Evolutionary conservation across 2,797 vertebrate species (phyloP).

Genomic region (Eospalax fontanierii): DNA sequence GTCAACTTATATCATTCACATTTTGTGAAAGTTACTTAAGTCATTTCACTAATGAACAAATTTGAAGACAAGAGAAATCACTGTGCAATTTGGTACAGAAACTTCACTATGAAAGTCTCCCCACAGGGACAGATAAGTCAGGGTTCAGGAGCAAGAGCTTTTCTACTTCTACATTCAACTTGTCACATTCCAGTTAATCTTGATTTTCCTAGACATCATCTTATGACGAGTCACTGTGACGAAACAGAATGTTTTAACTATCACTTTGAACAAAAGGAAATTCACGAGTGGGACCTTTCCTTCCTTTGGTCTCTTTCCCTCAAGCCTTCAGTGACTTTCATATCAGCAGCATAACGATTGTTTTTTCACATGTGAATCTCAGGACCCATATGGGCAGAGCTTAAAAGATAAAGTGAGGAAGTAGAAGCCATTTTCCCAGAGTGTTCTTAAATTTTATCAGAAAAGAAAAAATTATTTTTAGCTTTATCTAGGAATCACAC

Average conservation of each 20-base stretch:
- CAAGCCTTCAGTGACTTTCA: slow-evolving; percentile 37
- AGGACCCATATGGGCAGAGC: not conserved
- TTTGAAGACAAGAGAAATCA: not conserved
- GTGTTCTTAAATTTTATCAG: slow-evolving; percentile 39
- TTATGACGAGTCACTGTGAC: not conserved
- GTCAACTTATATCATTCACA: not conserved
- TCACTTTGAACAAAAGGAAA: not conserved
- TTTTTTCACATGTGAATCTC: not conserved
- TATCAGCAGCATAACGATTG: not conserved
- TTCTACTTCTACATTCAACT: not conserved
- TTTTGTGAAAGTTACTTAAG: not conserved
- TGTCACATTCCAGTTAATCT: not conserved
- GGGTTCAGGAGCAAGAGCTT: not conserved
- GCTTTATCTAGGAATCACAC: not conserved
- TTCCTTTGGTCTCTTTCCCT: not conserved
- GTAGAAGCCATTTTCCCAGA: not conserved
- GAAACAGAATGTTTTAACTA: not conserved
- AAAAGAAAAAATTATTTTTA: not conserved
- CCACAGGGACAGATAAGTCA: not conserved
- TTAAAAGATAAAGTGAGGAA: not conserved
- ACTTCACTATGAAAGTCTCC: not conserved
- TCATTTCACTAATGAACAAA: not conserved
- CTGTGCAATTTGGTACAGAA: not conserved
- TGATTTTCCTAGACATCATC: not conserved
- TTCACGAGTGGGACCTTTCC: not conserved